Base-by-base conservation (phyloP, 2,797 vertebrate genomes). In the Podarcis siculus region DNA sequence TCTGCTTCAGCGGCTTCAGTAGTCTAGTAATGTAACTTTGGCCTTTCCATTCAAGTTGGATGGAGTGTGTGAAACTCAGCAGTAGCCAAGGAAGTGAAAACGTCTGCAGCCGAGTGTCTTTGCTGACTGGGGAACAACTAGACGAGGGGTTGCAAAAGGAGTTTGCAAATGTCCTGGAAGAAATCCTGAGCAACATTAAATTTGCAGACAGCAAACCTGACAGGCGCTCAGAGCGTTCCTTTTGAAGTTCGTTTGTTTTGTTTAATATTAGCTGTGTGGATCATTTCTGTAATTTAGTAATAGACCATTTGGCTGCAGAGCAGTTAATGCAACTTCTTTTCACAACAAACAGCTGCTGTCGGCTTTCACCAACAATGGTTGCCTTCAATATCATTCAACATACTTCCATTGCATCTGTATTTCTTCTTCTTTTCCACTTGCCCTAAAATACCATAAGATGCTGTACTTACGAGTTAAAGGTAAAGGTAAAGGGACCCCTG, bases 271-370 rank as follows among this genome's bases (percentile, higher is more conserved):
- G 89, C 87, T 95, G 95, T 94, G 93, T 95, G 90, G 87, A 95
- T 94, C 86, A 95, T 94, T 93, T 83, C 92, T 90, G 93, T 96
- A 94, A 96, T 95, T 96, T 96, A 94, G 95, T 94, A 93, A 94
- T 95, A 89, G 86, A 87, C 87, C 93, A 92, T 93, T 93, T 95
- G 93, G 86, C 91, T 92, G 92, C 86, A 89, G 89, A 95, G 93
- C 90, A 87, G 77, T 94, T 93, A 92, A 87, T 94, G 32, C 93
- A 94, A 95, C 80, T 92, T 95, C 89, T 91, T 95, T 95, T 94
- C 90, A 93, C 93, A 91, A 94, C 95, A 96, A 96, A 94, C 88
- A 94, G 82, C 89, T 94, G 89, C 79, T 93, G 85, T 94, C 94
- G 91, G 85, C 92, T 95, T 82, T 94, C 93, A 86, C 89, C 91